These are phyloP conservation scores for Xestia xanthographa DNA, from an alignment of 2,888 invertebrate species.

Conservation along the genomic window DNA sequence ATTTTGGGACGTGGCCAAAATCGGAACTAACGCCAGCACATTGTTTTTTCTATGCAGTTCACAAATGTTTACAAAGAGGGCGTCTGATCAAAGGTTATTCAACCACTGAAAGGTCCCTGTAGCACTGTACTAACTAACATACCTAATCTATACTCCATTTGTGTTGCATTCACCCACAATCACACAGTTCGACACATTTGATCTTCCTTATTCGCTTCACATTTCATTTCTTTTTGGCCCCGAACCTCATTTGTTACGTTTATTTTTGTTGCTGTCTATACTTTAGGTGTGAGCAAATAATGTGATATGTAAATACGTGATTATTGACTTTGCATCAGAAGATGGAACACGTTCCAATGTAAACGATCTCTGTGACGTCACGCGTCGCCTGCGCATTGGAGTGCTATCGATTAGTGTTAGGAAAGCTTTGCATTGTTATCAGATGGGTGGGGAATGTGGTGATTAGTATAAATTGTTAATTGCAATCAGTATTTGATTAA, in stretches of 20 bases:
- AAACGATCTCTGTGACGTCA: slow-evolving; percentile 47
- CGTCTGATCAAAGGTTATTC: background rate
- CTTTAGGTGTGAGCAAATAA: slow-evolving; percentile 46
- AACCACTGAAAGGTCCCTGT: background rate
- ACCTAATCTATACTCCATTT: background rate
- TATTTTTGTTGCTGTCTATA: slow-evolving; percentile 35
- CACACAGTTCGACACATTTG: background rate
- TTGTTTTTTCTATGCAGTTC: background rate
- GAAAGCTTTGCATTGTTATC: slow-evolving; percentile 36
- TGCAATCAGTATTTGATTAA: background rate
- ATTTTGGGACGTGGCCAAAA: background rate
- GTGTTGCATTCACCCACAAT: background rate
- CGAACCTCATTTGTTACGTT: background rate
- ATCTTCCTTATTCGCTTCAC: background rate
- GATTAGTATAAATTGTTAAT: slow-evolving; percentile 1
- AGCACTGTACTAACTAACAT: background rate
- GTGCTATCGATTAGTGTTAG: slow-evolving; percentile 26
- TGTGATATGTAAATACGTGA: slow-evolving; percentile 56
- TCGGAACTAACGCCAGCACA: background rate
- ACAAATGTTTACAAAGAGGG: background rate
- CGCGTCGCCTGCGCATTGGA: slow-evolving; percentile 23
- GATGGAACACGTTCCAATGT: slow-evolving; percentile 36
- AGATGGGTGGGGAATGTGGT: slow-evolving; percentile 10
- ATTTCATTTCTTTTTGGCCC: background rate
- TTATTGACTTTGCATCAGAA: slow-evolving; percentile 45